Base-by-base conservation (phyloP, 1,140 invertebrate genomes). In the Drosophila pandora region DNA sequence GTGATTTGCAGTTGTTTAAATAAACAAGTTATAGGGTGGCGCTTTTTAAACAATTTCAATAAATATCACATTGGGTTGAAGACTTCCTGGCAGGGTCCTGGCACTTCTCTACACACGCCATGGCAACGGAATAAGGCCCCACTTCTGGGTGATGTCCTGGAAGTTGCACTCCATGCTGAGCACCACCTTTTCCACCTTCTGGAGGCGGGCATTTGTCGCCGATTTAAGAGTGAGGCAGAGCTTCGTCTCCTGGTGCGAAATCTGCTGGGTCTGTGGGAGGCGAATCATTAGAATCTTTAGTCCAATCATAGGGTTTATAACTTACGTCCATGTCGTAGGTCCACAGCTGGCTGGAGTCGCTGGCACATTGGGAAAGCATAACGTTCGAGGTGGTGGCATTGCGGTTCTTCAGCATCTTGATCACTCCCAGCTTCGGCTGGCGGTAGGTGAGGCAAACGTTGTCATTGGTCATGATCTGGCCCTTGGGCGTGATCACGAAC, bases 401-500 rank as follows among this genome's bases (percentile, higher is more conserved):
- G 28, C 80, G 75, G 57, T 76, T 88, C 34, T 78, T 79, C 2
- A 90, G 59, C 56, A 88, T 50, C 57, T 90, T 88, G 37, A 90
- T 60, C 1, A 60, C 57, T 2, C 85, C 80, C 28, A 64, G 61
- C 30, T 89, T 90, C 5, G 79, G 75, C 25, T 82, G 68, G 6
- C 79, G 79, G 43, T 90, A 87, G 1, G 91, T 90, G 1, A 92
- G 64, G 28, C 91, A 92, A 0, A 91, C 60, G 54, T 91, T 91
- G 39, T 92, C 90, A 49, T 92, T 92, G 41, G 89, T 90, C 91
- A 92, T 92, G 39, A 92, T 91, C 52, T 91, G 84, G 1, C 95
- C 95, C 49, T 94, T 93, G 43, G 93, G 92, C 2, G 94, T 95
- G 82, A 96, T 95, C 2, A 97, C 94, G 89, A 96, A 97, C 93